Evolutionary conservation across 2,888 invertebrate species (phyloP).

Genomic region (Camponotus fellah): DNA sequence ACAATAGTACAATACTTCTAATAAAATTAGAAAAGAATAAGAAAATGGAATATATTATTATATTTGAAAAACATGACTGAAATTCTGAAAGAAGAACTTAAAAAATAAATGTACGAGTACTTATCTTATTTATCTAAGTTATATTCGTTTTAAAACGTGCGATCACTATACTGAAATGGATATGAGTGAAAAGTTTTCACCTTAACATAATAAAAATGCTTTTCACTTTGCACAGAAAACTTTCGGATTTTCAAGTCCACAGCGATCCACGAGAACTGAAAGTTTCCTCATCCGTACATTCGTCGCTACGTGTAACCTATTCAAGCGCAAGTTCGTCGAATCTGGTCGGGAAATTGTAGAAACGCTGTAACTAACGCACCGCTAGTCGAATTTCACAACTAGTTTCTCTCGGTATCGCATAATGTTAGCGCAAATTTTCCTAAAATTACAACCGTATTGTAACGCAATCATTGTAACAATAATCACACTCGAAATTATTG

Average conservation of each 20-base stretch:
- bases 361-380: constrained; percentile 43
- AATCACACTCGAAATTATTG: constrained; percentile 25
- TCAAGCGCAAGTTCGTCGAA: constrained; percentile 53
- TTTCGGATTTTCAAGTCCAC: constrained; percentile 46
- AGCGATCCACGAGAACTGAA: constrained; percentile 44
- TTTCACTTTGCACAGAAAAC: constrained; percentile 32
- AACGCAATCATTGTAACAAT: constrained; percentile 32
- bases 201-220: constrained; percentile 51
- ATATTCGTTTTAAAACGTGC: constrained; percentile 17
- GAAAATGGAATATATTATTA: neutral
- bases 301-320: constrained; percentile 53
- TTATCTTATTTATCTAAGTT: constrained; percentile 37
- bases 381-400: constrained; percentile 43
- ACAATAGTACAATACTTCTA: neutral
- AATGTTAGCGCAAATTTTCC: constrained; percentile 39
- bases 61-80: neutral
- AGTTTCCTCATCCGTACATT: constrained; percentile 53
- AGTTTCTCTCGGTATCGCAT: constrained; percentile 44
- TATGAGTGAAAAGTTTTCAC: constrained; percentile 23
- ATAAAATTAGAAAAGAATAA: neutral
- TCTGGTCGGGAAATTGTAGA: constrained; percentile 43
- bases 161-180: constrained; percentile 5
- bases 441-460: constrained; percentile 27
- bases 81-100: neutral
- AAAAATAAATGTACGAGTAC: neutral